Evolutionary conservation across 2,113 vertebrate genomes (phyloP).

Genomic region (Meleagris gallopavo): DNA sequence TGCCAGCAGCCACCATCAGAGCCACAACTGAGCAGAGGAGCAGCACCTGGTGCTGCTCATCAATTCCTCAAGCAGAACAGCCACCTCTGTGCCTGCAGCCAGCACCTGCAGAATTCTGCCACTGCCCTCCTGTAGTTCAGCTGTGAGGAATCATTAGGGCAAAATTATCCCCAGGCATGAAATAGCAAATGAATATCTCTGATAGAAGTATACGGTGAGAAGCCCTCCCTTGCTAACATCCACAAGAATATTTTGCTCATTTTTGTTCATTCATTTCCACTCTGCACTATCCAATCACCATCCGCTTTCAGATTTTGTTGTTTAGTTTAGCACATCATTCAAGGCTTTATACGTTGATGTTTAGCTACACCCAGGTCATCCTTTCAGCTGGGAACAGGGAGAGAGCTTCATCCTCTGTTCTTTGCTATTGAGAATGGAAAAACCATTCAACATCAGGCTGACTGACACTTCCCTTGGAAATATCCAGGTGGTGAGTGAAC

Average conservation of each 20-base stretch:
- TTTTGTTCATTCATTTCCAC: not conserved
- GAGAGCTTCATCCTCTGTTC: not conserved
- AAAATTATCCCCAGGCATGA: not conserved
- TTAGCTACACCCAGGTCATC: not conserved
- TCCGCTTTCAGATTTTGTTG: not conserved
- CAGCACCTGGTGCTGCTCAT: not conserved
- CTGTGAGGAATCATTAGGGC: not conserved
- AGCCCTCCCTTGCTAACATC: not conserved
- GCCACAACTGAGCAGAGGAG: not conserved
- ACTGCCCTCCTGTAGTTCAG: not conserved
- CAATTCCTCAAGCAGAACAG: not conserved
- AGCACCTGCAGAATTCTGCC: not conserved
- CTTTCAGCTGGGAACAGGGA: not conserved
- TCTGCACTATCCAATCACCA: not conserved
- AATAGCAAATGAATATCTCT: not conserved
- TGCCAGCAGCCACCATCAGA: not conserved
- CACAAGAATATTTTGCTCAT: not conserved
- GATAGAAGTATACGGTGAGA: not conserved
- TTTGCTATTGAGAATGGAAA: not conserved
- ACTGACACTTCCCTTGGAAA: not conserved
- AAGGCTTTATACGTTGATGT: not conserved
- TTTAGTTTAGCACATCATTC: not conserved
- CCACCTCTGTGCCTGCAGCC: not conserved
- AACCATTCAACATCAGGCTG: fast-evolving
- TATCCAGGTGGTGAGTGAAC: not conserved